Conservation (phyloP, 2,113 vertebrate species). For the Gobio gobio region DNA sequence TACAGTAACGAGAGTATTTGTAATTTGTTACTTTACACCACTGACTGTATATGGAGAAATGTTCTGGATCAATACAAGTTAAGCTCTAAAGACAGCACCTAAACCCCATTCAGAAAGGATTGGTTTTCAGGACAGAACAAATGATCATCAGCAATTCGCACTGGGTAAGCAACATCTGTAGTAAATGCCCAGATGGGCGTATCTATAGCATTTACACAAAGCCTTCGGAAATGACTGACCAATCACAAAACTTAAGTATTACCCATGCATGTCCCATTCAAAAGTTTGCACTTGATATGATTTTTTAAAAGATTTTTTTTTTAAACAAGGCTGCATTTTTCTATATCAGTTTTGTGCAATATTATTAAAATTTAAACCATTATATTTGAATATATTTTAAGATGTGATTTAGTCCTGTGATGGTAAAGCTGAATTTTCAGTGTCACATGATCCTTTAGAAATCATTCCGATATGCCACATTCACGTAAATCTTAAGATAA, state of each 20-base stretch:
- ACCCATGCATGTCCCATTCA: no score
- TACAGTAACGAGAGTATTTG: no score
- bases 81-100: not conserved
- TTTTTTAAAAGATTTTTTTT: no score
- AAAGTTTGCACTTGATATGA: not conserved
- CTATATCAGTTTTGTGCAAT: not conserved
- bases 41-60: not conserved
- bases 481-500: no score
- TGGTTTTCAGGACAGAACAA: not conserved
- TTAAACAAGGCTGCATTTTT: not conserved
- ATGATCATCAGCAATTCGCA: not conserved
- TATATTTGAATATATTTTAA: not conserved
- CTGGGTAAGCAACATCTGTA: not conserved
- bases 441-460: no score
- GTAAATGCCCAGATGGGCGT: not conserved
- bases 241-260: not conserved
- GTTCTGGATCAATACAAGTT: not conserved
- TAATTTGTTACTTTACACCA: no score
- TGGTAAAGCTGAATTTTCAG: no score
- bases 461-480: no score
- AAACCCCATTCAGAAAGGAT: not conserved
- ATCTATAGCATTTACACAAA: not conserved
- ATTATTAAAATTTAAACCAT: not conserved
- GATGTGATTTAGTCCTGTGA: not conserved
- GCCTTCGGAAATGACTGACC: not conserved